Evolutionary conservation across 1,140 invertebrate genomes (phyloP).

Genomic region (Apocrypta bakeri): DNA sequence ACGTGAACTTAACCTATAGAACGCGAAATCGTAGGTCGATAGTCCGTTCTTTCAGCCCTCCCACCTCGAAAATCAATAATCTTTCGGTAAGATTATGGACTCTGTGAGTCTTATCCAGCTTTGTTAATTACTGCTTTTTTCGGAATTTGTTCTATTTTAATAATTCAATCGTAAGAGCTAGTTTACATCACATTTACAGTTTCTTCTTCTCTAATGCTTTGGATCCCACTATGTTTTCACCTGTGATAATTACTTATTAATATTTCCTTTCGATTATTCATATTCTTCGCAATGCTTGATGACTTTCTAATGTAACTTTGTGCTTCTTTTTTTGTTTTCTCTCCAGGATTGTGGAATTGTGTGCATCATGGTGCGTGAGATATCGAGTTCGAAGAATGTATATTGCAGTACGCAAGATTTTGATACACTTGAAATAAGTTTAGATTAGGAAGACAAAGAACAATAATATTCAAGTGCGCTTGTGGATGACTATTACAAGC

Average conservation of each 20-base stretch:
- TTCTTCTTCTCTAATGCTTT: not conserved
- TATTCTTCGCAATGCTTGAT: not conserved
- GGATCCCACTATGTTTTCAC: not conserved
- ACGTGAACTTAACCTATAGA: constrained; percentile 23
- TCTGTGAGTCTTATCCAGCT: not conserved
- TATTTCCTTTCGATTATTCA: not conserved
- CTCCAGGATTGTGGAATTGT: constrained; percentile 36
- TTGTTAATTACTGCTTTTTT: not conserved
- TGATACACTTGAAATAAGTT: constrained; percentile 33
- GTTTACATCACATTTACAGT: not conserved
- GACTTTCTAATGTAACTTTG: constrained; percentile 21
- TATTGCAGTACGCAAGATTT: constrained; percentile 36
- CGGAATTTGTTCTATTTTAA: not conserved
- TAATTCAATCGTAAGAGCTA: not conserved
- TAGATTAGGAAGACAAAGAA: constrained; percentile 38
- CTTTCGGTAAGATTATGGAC: not conserved
- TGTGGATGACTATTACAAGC: constrained; percentile 41
- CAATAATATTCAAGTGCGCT: constrained; percentile 47
- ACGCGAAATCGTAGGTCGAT: constrained; percentile 22
- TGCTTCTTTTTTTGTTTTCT: constrained; percentile 28
- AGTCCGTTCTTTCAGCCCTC: not conserved
- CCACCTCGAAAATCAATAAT: constrained; percentile 14
- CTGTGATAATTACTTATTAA: not conserved
- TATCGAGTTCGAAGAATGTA: constrained; percentile 25
- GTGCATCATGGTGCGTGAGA: constrained; percentile 37